phyloP scores from a whole-genome alignment of 2,888 invertebrate species.

The Uropetala carovei region DNA sequence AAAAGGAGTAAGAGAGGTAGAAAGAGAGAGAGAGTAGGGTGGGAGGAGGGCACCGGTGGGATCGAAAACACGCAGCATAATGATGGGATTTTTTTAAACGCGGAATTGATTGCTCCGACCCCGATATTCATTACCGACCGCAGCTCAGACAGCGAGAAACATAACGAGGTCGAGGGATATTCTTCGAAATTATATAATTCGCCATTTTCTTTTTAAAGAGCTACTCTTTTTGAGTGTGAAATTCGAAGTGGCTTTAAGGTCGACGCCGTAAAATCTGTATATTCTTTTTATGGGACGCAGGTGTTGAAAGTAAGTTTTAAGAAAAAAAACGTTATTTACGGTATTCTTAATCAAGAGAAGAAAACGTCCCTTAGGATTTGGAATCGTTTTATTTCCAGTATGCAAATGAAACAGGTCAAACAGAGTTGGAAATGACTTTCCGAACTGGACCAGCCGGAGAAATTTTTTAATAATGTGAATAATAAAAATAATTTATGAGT shows the following conservation, averaged over 20 bases:
- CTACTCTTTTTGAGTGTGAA: no score
- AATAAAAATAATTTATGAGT: no score
- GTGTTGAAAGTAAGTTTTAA: neutral
- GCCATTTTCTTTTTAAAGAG: no score
- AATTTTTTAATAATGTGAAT: no score
- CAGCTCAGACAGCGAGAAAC: no score
- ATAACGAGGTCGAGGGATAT: no score
- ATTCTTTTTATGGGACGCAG: neutral
- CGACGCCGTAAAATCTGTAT: neutral
- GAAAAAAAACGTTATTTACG: slow-evolving; percentile 9
- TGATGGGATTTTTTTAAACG: neutral
- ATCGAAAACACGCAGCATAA: neutral
- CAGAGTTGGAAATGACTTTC: neutral
- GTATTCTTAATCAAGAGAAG: neutral
- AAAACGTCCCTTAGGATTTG: neutral
- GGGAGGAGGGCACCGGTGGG: neutral
- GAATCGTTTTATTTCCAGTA: neutral
- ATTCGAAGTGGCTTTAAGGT: neutral
- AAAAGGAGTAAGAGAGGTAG: neutral
- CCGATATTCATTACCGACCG: no score
- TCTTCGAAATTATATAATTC: no score
- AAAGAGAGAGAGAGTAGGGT: neutral
- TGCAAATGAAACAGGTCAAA: neutral
- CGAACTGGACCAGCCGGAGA: no score
- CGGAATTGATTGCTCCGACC: neutral